Base-by-base conservation (phyloP, 64 coral and sea anemone genomes). In the Pocillopora damicornis region DNA sequence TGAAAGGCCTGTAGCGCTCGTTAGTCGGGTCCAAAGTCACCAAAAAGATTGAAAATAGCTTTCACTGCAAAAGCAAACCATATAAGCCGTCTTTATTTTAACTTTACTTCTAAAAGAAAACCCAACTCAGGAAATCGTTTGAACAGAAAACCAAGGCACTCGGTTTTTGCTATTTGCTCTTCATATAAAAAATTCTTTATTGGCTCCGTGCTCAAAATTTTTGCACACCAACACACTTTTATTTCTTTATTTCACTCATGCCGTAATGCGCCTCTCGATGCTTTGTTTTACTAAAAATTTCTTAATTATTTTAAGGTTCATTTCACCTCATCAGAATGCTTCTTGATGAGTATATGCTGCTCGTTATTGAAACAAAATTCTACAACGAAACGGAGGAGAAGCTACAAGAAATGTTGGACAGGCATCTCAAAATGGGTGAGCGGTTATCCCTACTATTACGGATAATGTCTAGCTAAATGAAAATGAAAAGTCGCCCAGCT, bases 371-470 rank as follows among this genome's bases (percentile, higher is more conserved):
- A 79, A 95, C 96, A 23, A 92, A 91, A 51, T 90, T 98, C 58
- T 95, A 95, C 67, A 92, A 98, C 79, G 96, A 98, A 66, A 92
- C 90, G 36, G 97, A 99, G 73, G 97, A 99, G 69, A 99, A 95
- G 69, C 73, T 99, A 45, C 97, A 99, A 75, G 93, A 99, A 89
- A 81, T 90, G 71, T 82, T 99, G 4, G 97, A 99, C 63, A 81
- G 90, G 18, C 93, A 93, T 78, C 78, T 99, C 42, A 98, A 94
- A 88, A 91, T 94, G 92, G 95, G 95, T 98, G 75, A 76, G 87
- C 62, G 11, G 57, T 82, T 13, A 2, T 81, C 3, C 34, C 30
- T 63, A 9, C 17, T 65, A 35, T 62, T 63, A 18, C 17, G 11
- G 2, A 4, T 11, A 1, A 25, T 71, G 12, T 71, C 4, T 8